phyloP scores from a whole-genome alignment of 2,797 vertebrate species.

The Sparus aurata region DNA sequence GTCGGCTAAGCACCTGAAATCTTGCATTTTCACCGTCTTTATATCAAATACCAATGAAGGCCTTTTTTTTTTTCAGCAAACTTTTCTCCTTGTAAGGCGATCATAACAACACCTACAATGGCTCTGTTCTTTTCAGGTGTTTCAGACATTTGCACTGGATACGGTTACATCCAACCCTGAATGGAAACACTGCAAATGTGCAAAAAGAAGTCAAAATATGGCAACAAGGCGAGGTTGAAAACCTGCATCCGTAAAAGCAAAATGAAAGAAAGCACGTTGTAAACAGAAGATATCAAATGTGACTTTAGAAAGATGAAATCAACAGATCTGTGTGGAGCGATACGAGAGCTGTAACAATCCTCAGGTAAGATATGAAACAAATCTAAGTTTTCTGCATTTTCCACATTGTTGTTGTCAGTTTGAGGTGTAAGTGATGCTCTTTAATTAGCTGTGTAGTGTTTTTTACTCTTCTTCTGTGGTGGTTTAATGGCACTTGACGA shows the following conservation, averaged over 20 bases:
- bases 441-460: too few relatives aligned
- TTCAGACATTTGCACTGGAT: too few relatives aligned
- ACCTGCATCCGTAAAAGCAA: too few relatives aligned
- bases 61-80: not conserved
- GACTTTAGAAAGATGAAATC: not conserved
- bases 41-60: not conserved
- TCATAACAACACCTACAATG: too few relatives aligned
- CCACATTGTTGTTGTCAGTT: not conserved
- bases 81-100: not conserved
- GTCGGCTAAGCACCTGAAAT: not conserved
- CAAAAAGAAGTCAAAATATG: not conserved
- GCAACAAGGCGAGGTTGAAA: too few relatives aligned
- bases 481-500: not conserved
- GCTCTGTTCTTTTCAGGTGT: too few relatives aligned
- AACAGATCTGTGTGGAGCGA: not conserved
- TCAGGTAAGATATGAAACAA: too few relatives aligned
- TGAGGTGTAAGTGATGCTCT: not conserved
- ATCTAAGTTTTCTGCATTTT: not conserved
- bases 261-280: not conserved
- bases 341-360: too few relatives aligned
- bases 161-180: too few relatives aligned
- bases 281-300: not conserved
- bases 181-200: not conserved
- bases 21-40: not conserved
- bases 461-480: not conserved